Conservation (phyloP, 1,140 invertebrate species). For the Bombus sibiricus region DNA sequence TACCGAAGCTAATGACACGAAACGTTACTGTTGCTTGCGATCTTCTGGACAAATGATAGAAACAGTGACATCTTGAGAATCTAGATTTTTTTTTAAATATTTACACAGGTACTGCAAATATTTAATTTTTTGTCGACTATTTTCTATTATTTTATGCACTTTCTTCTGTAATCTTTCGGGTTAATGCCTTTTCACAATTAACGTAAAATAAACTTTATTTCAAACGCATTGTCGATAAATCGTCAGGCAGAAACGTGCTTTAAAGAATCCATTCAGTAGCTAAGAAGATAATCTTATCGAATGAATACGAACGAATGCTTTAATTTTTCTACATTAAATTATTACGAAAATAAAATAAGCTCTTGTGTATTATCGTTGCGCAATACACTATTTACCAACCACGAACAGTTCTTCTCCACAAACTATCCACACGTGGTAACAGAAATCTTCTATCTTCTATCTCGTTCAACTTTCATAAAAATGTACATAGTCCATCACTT, state of each 20-base stretch:
- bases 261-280: neutral
- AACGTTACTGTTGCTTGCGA: neutral
- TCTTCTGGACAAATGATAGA: neutral
- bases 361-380: neutral
- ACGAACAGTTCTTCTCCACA: neutral
- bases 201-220: neutral
- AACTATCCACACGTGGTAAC: neutral
- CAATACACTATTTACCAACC: neutral
- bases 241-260: too few relatives aligned
- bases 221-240: neutral
- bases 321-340: too few relatives aligned
- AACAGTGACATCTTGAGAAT: neutral
- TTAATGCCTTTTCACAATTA: neutral
- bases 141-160: neutral
- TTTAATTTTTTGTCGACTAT: neutral
- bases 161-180: neutral
- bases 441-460: neutral
- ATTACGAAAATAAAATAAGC: neutral
- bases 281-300: neutral
- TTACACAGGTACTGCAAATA: too few relatives aligned
- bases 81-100: accelerated
- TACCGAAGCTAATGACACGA: constrained; percentile 23
- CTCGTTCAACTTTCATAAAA: neutral
- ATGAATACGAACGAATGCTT: neutral
- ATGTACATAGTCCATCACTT: neutral